phyloP scores from a whole-genome alignment of 2,797 vertebrate genomes.

The Aplochiton taeniatus region DNA sequence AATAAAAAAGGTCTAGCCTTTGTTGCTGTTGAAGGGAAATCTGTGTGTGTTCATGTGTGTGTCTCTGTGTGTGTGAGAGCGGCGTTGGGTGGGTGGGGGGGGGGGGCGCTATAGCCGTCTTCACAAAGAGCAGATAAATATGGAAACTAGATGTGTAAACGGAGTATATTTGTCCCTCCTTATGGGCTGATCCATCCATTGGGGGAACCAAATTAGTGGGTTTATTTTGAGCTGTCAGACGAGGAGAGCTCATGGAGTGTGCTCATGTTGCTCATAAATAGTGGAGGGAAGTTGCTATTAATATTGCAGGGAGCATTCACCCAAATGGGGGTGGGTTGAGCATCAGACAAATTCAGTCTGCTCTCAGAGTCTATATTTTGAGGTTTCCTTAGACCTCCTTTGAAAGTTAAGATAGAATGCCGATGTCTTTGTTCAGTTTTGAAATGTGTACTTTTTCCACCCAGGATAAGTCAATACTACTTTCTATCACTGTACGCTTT shows the following conservation, averaged over 20 bases:
- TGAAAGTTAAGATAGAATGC: no score
- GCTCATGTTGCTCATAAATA: slow-evolving; percentile 84
- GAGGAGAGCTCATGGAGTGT: slow-evolving; percentile 62
- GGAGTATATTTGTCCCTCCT: slow-evolving; percentile 45
- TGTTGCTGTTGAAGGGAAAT: background rate
- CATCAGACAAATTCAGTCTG: no score
- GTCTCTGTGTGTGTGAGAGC: background rate
- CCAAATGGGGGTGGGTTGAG: slow-evolving; percentile 33
- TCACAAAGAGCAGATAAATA: background rate
- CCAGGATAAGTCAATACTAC: no score
- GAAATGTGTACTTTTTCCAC: no score
- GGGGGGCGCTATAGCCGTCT: background rate
- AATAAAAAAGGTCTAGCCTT: slow-evolving; percentile 13
- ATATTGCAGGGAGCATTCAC: slow-evolving; percentile 64
- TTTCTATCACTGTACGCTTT: no score
- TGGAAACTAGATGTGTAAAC: background rate
- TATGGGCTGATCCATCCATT: slow-evolving; percentile 35
- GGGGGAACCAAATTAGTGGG: slow-evolving; percentile 42
- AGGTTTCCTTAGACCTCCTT: no score
- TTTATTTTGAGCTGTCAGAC: slow-evolving; percentile 62
- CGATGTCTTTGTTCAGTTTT: no score
- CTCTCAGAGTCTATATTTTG: no score
- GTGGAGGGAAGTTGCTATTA: slow-evolving; percentile 73
- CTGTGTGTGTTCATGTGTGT: background rate
- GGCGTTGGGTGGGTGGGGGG: background rate